Conservation (phyloP, 2,888 invertebrate genomes). For the Calliphora vomitoria region DNA sequence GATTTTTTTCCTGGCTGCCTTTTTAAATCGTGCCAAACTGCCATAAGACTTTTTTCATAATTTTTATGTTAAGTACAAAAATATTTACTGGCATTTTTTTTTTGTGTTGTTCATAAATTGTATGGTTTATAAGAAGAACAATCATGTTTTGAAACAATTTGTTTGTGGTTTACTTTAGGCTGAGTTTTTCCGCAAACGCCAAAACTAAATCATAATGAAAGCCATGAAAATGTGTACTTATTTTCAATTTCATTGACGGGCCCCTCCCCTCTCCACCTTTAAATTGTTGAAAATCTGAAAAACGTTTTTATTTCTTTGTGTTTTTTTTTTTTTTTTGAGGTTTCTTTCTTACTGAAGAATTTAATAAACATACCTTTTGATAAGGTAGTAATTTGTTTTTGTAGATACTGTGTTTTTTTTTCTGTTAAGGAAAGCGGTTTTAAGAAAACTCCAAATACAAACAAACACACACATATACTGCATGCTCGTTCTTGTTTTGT, state of each 20-base stretch:
- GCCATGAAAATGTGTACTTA: background rate
- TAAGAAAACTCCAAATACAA: background rate
- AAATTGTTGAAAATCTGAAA: background rate
- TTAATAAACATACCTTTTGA: constrained; percentile 20
- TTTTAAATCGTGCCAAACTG: constrained; percentile 47
- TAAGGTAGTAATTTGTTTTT: constrained; percentile 18
- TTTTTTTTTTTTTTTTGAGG: no score
- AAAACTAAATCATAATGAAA: constrained; percentile 7
- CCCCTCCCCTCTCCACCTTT: background rate
- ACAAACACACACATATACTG: background rate
- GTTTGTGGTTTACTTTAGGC: constrained; percentile 9
- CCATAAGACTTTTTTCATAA: constrained; percentile 21
- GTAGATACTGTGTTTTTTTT: background rate
- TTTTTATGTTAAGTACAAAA: background rate
- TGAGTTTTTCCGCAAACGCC: background rate
- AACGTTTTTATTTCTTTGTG: background rate
- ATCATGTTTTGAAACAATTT: background rate
- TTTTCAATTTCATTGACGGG: constrained; percentile 26
- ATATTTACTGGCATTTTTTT: constrained; percentile 3
- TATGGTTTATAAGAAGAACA: constrained; percentile 7
- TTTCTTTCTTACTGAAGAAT: constrained; percentile 5
- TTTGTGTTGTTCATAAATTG: constrained; percentile 4
- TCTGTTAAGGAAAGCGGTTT: background rate
- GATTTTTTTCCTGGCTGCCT: background rate
- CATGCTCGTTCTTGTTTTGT: constrained; percentile 11